Base-by-base conservation (phyloP, 1,140 invertebrate genomes). In the Drosophila orena region DNA sequence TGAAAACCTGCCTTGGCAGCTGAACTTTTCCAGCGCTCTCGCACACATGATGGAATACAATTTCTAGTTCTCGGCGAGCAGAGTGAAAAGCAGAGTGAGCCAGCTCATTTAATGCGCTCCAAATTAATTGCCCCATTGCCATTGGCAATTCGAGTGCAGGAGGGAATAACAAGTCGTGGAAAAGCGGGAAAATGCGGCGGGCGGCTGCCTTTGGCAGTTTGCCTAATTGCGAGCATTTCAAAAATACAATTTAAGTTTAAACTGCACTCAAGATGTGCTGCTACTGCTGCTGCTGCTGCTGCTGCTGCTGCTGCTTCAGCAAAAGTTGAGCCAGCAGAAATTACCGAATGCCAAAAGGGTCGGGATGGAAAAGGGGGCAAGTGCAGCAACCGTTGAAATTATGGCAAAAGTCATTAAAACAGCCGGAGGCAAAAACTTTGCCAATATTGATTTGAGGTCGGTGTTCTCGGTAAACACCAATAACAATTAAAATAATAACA, bases 221-320 rank as follows among this genome's bases (percentile, higher is more conserved):
- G 84, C 84, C 84, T 88, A 89, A 88, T 88, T 88, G 85, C 84
- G 79, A 88, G 77, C 85, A 88, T 88, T 89, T 89, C 84, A 75
- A 71, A 88, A 88, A 88, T 88, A 84, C 84, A 89, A 88, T 88
- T 88, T 88, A 89, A 88, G 79, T 88, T 88, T 89, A 84, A 88
- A 88, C 84, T 88, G 79, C 83, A 88, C 83, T 88, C 84, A 83
- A 89, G 79, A 81, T 71, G 81, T 72, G 79, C 79, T 55, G 69
- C 62, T 64, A 37, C 35, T 37, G 55, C 12, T 35, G 43, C 17
- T 53, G 54, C 42, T 42, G 50, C 37, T 40, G 54, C 38, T n/a
- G n/a, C n/a, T n/a, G n/a, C n/a, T 14, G 44, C 66, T 37, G 52
- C 57, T 50, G 52, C 73, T 37, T 27, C 49, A 56, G 59, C 52